Conservation (phyloP, 2,888 invertebrate genomes). For the Dioctria linearis region DNA sequence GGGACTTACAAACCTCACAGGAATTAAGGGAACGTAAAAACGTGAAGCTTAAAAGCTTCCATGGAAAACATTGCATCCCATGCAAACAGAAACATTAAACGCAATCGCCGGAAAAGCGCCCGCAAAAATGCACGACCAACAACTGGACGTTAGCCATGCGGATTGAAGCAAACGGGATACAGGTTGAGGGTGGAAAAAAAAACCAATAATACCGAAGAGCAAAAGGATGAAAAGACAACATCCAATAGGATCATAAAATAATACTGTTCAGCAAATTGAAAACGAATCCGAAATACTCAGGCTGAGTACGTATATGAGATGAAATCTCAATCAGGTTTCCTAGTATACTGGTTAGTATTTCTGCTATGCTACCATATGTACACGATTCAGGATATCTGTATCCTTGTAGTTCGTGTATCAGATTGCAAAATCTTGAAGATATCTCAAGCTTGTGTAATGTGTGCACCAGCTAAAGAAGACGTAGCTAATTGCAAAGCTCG, state of each 20-base stretch:
- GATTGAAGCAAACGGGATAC: not conserved
- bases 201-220: constrained; percentile 16
- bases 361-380: not conserved
- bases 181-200: constrained; percentile 12
- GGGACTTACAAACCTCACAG: constrained; percentile 38
- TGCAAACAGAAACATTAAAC: constrained; percentile 51
- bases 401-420: constrained; percentile 1
- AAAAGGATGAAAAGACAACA: constrained; percentile 33
- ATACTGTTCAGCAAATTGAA: constrained; percentile 42
- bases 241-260: constrained; percentile 41
- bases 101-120: constrained; percentile 50
- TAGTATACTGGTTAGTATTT: not conserved
- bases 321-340: not conserved
- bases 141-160: not conserved
- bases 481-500: constrained; percentile 15
- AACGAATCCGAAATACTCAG: constrained; percentile 32
- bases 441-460: not conserved
- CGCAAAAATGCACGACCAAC: constrained; percentile 37
- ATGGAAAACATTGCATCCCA: constrained; percentile 36
- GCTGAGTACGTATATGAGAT: not conserved
- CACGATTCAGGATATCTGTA: not conserved
- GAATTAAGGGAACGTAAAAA: constrained; percentile 41
- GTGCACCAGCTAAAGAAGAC: too few relatives aligned
- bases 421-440: not conserved
- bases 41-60: constrained; percentile 38